These are phyloP conservation scores for Pyrrhosoma nymphula DNA, from an alignment of 2,888 invertebrate species.

Conservation along the genomic window DNA sequence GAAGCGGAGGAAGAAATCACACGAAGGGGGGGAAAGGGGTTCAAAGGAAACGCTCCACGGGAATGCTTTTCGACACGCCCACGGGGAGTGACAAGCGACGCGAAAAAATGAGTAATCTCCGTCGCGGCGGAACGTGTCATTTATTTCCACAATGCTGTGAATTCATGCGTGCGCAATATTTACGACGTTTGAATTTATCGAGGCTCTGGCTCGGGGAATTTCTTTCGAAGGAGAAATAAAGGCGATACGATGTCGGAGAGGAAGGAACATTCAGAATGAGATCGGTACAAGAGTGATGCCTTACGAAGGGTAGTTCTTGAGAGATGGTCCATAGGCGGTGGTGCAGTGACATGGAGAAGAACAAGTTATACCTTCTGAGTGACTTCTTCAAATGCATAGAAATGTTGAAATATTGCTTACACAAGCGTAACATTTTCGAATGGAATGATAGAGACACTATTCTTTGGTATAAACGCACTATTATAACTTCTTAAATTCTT, in stretches of 20 bases:
- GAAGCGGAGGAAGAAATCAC: slow-evolving; percentile 1
- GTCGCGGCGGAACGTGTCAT: not conserved
- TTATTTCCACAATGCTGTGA: not conserved
- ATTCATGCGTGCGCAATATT: not conserved
- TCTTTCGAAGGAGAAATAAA: not conserved
- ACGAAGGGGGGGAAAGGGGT: not conserved
- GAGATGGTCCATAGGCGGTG: too few relatives aligned
- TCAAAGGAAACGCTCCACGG: not conserved
- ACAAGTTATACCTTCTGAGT: too few relatives aligned
- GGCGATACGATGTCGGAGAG: not conserved
- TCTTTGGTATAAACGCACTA: too few relatives aligned
- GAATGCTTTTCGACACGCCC: not conserved
- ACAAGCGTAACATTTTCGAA: too few relatives aligned
- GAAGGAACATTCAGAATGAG: not conserved
- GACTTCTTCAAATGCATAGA: too few relatives aligned
- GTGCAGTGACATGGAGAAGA: too few relatives aligned
- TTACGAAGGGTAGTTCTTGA: too few relatives aligned
- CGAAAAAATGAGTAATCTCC: slow-evolving; percentile 18
- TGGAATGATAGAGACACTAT: too few relatives aligned
- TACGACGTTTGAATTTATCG: not conserved
- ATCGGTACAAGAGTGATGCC: too few relatives aligned
- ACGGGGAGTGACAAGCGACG: not conserved
- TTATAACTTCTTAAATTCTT: too few relatives aligned
- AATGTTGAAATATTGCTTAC: too few relatives aligned
- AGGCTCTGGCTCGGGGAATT: not conserved